Percentiles rank a stretch among this genome's conserved stretches.
Evolutionary conservation across 2,888 invertebrate species (phyloP).

Genomic region (Diarsia brunnea): DNA sequence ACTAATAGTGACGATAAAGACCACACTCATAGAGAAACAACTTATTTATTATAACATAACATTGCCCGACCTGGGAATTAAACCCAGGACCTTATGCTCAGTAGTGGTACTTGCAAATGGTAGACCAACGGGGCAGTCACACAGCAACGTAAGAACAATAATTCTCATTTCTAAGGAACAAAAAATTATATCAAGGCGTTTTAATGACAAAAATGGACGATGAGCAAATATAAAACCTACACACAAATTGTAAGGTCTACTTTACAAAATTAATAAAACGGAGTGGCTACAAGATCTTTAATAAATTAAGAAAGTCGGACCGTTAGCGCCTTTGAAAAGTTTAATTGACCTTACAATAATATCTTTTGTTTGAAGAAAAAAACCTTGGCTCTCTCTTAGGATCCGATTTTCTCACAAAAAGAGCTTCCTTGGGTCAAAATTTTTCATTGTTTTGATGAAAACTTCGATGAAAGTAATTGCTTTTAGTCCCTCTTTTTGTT

Average conservation of each 20-base stretch:
- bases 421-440: conserved; percentile 66
- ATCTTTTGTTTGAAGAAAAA: conserved; percentile 77
- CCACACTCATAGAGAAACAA: no score
- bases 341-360: conserved; percentile 83
- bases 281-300: conserved; percentile 46
- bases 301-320: conserved; percentile 66
- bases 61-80: no score
- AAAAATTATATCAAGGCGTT: background rate
- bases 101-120: no score
- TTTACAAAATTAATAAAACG: conserved; percentile 32
- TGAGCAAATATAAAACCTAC: conserved; percentile 13
- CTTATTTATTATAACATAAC: no score
- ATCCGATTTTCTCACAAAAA: conserved; percentile 69
- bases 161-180: background rate
- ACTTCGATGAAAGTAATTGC: conserved; percentile 63
- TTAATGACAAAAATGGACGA: conserved; percentile 15
- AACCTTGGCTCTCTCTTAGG: conserved; percentile 67
- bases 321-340: conserved; percentile 78
- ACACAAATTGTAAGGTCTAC: conserved; percentile 10
- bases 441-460: conserved; percentile 74
- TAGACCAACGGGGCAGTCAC: background rate
- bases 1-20: no score
- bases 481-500: conserved; percentile 42
- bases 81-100: no score
- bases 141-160: background rate